phyloP scores from a whole-genome alignment of 2,113 vertebrate genomes.

The Melanotaenia duboulayi region DNA sequence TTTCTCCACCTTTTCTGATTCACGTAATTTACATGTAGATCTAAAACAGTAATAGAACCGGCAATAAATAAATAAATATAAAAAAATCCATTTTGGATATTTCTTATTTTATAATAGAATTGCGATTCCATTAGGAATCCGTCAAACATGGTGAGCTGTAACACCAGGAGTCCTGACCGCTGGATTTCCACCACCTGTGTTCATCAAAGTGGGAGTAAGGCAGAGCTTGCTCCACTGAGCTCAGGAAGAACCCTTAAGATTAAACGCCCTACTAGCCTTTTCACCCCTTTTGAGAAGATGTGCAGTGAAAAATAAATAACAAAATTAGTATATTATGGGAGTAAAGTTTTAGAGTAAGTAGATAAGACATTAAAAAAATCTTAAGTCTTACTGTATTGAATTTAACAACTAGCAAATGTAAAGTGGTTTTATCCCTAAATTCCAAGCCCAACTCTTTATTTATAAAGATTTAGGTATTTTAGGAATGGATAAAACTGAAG shows the following conservation, averaged over 20 bases:
- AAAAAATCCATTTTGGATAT: no score
- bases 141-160: no score
- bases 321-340: accelerated
- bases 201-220: no score
- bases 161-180: no score
- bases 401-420: neutral
- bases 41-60: no score
- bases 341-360: conserved; percentile 1
- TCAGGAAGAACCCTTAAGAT: neutral
- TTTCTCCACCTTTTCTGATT: no score
- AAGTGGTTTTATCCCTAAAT: neutral
- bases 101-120: no score
- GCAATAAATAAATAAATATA: no score
- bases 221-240: no score
- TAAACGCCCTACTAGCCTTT: neutral
- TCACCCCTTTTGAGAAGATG: conserved; percentile 6
- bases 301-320: neutral
- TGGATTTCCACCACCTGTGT: no score
- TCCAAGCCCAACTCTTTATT: neutral
- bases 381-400: neutral
- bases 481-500: neutral
- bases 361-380: neutral
- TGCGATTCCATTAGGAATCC: no score
- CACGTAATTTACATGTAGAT: no score
- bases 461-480: conserved; percentile 8